These are phyloP conservation scores for Galeopterus variegatus DNA, from an alignment of 2,113 vertebrate genomes.

Conservation along the genomic window DNA sequence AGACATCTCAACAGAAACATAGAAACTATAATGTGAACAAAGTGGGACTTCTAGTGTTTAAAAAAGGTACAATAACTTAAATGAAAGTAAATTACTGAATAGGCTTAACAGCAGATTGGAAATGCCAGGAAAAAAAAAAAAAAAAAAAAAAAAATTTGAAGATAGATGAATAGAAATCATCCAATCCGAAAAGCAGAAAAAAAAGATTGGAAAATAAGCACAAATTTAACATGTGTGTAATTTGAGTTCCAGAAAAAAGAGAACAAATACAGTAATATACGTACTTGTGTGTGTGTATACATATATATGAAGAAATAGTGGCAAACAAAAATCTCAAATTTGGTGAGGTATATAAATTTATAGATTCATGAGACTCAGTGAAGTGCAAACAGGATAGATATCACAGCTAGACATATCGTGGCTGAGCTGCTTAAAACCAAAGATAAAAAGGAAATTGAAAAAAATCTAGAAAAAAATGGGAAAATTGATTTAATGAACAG, in stretches of 20 bases:
- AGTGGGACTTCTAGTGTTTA: neutral
- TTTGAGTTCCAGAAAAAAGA: neutral
- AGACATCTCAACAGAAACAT: neutral
- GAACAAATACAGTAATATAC: neutral
- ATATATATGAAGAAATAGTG: too few species aligned
- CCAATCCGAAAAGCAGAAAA: neutral
- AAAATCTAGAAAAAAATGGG: too few species aligned
- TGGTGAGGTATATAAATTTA: too few species aligned
- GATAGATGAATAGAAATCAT: neutral
- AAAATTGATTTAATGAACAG: too few species aligned
- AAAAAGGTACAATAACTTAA: neutral
- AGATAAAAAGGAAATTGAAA: too few species aligned
- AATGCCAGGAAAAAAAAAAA: neutral
- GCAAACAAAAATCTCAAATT: too few species aligned
- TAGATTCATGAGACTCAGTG: too few species aligned
- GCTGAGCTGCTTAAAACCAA: too few species aligned
- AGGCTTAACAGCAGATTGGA: neutral
- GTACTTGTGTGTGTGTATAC: too few species aligned
- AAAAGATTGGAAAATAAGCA: neutral
- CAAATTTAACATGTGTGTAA: neutral
- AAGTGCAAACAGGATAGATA: too few species aligned
- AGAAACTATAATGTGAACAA: constrained; percentile 11
- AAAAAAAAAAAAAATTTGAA: neutral
- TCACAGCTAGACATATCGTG: too few species aligned
- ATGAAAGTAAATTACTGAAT: neutral